phyloP scores from a whole-genome alignment of 2,888 invertebrate species.

The Drosophila leonis region DNA sequence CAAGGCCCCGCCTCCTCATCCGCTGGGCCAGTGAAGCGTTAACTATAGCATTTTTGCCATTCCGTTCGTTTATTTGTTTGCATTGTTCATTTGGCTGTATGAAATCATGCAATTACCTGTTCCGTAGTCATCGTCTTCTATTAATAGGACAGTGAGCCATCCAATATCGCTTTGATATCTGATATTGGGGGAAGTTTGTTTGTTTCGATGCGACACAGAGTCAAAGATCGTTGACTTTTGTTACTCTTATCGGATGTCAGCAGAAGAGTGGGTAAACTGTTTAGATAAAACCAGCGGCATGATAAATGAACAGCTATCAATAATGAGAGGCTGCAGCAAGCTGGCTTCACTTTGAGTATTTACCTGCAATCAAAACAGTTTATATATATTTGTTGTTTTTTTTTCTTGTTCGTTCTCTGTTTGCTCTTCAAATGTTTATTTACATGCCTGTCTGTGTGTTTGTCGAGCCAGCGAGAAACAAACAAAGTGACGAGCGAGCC shows the following conservation, averaged over 20 bases:
- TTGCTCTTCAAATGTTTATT: conserved; percentile 58
- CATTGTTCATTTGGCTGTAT: conserved; percentile 40
- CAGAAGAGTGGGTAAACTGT: conserved; percentile 3
- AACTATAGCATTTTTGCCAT: conserved; percentile 51
- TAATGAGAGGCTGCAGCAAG: conserved; percentile 56
- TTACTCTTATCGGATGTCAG: conserved; percentile 30
- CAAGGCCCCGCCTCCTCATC: not conserved
- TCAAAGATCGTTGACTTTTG: conserved; percentile 52
- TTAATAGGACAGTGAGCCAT: conserved; percentile 48
- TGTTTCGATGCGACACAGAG: conserved; percentile 16
- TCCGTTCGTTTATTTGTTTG: conserved; percentile 45
- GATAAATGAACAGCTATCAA: conserved; percentile 68
- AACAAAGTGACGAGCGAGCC: conserved; percentile 51
- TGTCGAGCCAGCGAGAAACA: conserved; percentile 41
- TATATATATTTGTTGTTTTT: conserved; percentile 47
- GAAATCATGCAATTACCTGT: conserved; percentile 64
- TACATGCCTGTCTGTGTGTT: conserved; percentile 46
- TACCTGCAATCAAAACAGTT: conserved; percentile 76
- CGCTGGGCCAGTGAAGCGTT: conserved; percentile 43
- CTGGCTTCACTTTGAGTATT: conserved; percentile 46
- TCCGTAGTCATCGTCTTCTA: conserved; percentile 28
- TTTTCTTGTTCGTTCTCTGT: conserved; percentile 40
- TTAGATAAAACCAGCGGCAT: conserved; percentile 65
- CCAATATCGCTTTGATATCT: conserved; percentile 14
- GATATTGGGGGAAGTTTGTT: conserved; percentile 7